phyloP scores from a whole-genome alignment of 2,888 invertebrate species.

The Fabriciana adippe region DNA sequence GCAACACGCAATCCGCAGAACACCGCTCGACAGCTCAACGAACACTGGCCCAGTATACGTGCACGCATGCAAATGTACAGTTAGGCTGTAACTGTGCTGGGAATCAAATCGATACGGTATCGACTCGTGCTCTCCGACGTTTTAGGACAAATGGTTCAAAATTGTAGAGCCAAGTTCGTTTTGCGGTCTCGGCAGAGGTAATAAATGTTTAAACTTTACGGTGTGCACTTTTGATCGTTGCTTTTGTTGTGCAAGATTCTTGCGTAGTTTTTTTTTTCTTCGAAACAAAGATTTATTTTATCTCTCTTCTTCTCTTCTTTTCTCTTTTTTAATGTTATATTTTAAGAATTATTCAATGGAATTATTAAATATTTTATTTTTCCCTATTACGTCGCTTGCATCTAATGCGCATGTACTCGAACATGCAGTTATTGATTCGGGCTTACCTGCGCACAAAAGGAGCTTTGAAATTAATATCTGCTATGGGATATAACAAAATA shows the following conservation, averaged over 20 bases:
- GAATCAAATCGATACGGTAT: constrained; percentile 73
- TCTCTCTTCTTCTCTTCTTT: too few relatives aligned
- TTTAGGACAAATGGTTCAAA: constrained; percentile 38
- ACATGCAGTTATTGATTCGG: too few relatives aligned
- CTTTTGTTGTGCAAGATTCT: background rate
- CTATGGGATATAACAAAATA: too few relatives aligned
- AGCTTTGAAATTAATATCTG: too few relatives aligned
- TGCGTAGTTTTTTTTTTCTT: background rate
- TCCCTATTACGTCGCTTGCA: too few relatives aligned
- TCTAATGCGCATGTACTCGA: too few relatives aligned
- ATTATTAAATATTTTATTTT: too few relatives aligned
- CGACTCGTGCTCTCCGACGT: constrained; percentile 44
- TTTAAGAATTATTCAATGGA: too few relatives aligned
- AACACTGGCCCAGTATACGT: constrained; percentile 54
- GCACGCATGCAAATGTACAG: constrained; percentile 82
- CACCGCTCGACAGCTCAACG: constrained; percentile 46
- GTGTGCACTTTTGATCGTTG: constrained; percentile 17
- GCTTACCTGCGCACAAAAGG: too few relatives aligned
- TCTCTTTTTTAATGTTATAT: too few relatives aligned
- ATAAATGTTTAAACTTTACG: background rate
- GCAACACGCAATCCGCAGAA: constrained; percentile 43
- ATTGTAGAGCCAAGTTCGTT: constrained; percentile 31
- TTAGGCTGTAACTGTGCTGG: constrained; percentile 70
- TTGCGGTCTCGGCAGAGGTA: constrained; percentile 31
- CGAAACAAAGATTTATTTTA: too few relatives aligned